phyloP scores from a whole-genome alignment of 2,797 vertebrate species.

The Pteronotus mesoamericanus region DNA sequence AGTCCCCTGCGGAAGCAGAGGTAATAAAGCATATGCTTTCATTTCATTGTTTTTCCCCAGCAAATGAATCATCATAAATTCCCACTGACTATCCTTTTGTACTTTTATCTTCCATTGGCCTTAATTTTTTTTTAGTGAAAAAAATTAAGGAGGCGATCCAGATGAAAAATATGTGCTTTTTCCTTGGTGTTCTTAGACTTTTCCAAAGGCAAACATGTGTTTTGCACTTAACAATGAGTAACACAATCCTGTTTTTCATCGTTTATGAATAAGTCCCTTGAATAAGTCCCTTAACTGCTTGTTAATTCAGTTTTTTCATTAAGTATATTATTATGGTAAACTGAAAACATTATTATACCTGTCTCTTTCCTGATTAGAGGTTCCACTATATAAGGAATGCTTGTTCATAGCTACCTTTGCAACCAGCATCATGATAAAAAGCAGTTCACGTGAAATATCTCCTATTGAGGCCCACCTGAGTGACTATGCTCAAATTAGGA shows the following conservation, averaged over 20 bases:
- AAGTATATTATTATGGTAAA: background rate
- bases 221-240: background rate
- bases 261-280: background rate
- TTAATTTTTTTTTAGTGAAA: background rate
- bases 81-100: background rate
- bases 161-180: background rate
- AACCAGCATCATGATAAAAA: background rate
- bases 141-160: background rate
- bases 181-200: background rate
- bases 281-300: background rate
- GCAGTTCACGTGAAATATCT: background rate
- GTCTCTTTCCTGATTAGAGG: background rate
- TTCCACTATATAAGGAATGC: background rate
- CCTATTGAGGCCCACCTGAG: background rate
- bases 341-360: background rate
- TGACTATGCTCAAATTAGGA: conserved; percentile 8
- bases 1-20: conserved; percentile 68
- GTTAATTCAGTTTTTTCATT: background rate
- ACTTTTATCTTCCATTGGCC: background rate
- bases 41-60: background rate
- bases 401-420: background rate
- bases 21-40: conserved; percentile 44
- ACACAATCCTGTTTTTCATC: background rate
- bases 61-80: background rate
- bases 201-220: background rate